phyloP scores from a whole-genome alignment of 2,888 invertebrate genomes.

The Lithophane leautieri region DNA sequence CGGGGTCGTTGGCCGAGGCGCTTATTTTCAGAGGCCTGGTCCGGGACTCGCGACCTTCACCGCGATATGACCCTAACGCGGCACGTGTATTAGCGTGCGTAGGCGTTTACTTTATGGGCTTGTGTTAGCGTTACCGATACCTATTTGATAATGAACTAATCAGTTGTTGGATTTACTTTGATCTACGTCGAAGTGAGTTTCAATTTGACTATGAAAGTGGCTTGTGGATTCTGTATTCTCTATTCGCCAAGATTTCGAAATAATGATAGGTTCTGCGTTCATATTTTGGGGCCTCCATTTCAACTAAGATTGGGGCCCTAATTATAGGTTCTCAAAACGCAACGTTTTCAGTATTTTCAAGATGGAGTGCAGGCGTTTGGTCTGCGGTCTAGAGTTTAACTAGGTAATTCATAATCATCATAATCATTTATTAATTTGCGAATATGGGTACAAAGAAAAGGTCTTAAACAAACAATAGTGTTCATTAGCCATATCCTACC shows the following conservation, averaged over 20 bases:
- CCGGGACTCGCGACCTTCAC: constrained; percentile 86
- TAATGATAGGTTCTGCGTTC: not conserved
- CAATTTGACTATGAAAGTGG: constrained; percentile 1
- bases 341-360: not conserved
- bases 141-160: constrained; percentile 52
- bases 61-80: constrained; percentile 79
- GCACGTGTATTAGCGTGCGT: constrained; percentile 84
- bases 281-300: not conserved
- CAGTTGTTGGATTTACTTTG: constrained; percentile 43
- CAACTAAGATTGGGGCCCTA: not conserved
- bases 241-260: not conserved
- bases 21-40: constrained; percentile 86
- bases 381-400: not conserved
- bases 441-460: no score
- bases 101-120: constrained; percentile 75
- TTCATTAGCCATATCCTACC: no score
- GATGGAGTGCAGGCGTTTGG: not conserved
- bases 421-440: no score
- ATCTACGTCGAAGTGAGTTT: constrained; percentile 32
- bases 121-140: constrained; percentile 60
- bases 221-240: not conserved
- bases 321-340: not conserved
- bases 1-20: constrained; percentile 84
- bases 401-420: not conserved
- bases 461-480: no score